Conservation (phyloP, 2,888 invertebrate genomes). For the Ophonus ardosiacus region DNA sequence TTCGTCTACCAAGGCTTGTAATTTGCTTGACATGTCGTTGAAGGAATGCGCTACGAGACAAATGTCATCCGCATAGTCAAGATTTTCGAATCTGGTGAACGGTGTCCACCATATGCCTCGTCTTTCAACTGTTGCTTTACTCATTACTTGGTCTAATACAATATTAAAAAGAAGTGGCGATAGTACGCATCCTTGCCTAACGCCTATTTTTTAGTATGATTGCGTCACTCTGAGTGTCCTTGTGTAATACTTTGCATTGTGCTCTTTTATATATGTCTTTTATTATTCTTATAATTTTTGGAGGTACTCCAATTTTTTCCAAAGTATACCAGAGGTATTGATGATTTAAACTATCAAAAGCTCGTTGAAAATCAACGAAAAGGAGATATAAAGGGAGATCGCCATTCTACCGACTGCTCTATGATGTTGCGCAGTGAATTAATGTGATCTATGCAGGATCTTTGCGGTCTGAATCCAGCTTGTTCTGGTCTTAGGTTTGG, state of each 20-base stretch:
- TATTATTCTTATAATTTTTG: background rate
- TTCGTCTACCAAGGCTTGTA: too few species aligned
- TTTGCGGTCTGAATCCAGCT: background rate
- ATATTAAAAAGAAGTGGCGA: slow-evolving; percentile 1
- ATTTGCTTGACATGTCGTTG: too few species aligned
- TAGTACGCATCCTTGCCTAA: background rate
- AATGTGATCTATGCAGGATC: slow-evolving; percentile 7
- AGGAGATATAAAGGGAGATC: background rate
- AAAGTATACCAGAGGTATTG: background rate
- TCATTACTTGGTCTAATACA: background rate
- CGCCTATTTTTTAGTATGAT: background rate
- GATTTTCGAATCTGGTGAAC: background rate
- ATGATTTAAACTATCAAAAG: slow-evolving; percentile 1
- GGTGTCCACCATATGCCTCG: background rate
- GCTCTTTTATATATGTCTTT: background rate
- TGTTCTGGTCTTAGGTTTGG: background rate
- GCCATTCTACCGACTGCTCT: background rate
- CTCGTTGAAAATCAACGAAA: background rate
- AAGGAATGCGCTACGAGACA: background rate
- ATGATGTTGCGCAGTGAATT: background rate
- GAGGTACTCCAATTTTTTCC: background rate
- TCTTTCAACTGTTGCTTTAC: background rate
- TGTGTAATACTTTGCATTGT: too few species aligned
- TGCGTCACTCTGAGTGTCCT: background rate
- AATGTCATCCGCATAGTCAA: background rate